Evolutionary conservation across 2,888 invertebrate species (phyloP), one percentile per base, ranked within the genome.

Genomic region (Drosophila algonquin): DNA sequence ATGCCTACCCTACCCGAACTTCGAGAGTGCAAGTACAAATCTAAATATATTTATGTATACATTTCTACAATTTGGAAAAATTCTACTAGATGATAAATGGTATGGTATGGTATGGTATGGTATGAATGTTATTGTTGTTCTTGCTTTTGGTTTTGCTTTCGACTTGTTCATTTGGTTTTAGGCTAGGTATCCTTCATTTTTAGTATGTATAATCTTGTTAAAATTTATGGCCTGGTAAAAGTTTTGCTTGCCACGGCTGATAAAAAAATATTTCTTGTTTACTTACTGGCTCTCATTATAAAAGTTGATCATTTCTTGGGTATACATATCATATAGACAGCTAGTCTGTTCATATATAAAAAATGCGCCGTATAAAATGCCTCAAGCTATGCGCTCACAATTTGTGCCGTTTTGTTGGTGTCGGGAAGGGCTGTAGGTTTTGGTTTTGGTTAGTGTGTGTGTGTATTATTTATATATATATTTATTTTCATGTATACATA

Each of bases 341-440:
- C 75, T 83, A 83, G 67, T 59, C 89, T 80, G 87, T 57, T 76
- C 54, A 58, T 63, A 69, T 75, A 61, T 83, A 83, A 83, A 76
- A 83, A 89, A 89, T 89, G 89, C 89, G 87, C 84, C 57, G 70
- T 82, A 82, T 82, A 83, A 88, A 83, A 83, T 88, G 82, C 80
- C 70, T 76, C 68, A 67, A 87, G 67, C 76, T 64, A 63, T 54
- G 72, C 87, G 73, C 79, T 71, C 63, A 64, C 69, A 53, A 69
- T 73, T 69, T 57, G 57, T 62, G 61, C 57, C 69, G 61, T 58
- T 75, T 62, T 68, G 24, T 79, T 62, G 77, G 76, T 77, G 45
- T 74, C 77, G 71, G 40, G 67, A 64, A 70, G 81, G 75, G 68
- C 77, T 81, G 81, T 75, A 77, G 77, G 61, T 79, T 61, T 73